Evolutionary conservation across 1,140 invertebrate genomes (phyloP), one percentile per base, ranked within the genome.

Genomic region (Lineus longissimus): DNA sequence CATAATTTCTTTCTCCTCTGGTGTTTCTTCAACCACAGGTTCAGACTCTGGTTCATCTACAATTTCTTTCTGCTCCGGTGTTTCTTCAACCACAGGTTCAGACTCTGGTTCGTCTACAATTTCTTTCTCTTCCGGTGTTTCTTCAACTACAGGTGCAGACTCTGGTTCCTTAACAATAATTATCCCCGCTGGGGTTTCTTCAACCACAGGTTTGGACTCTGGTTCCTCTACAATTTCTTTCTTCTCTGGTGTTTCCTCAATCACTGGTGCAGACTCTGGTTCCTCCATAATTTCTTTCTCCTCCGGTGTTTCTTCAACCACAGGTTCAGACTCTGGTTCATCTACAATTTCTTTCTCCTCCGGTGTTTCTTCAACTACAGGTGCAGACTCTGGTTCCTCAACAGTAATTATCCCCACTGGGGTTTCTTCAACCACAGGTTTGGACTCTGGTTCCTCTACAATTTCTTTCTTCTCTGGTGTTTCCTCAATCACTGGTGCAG

Each of bases 401-500:
- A 51, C n/a, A n/a, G n/a, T n/a, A n/a, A n/a, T n/a, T n/a, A n/a
- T n/a, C n/a, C n/a, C n/a, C n/a, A n/a, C n/a, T n/a, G n/a, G n/a
- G n/a, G n/a, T n/a, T n/a, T n/a, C 30, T 47, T n/a, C 31, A 13
- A 69, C 33, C 15, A 36, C 60, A 9, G 56, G 43, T 22, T 64
- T 36, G 13, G 59, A 23, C 55, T 64, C 63, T 40, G 30, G 51
- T 63, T 73, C 68, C 36, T 73, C 66, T 41, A 70, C 61, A n/a
- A n/a, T n/a, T n/a, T n/a, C n/a, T n/a, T n/a, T n/a, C n/a, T n/a
- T n/a, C n/a, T n/a, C n/a, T n/a, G n/a, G n/a, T 15, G 59, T 67
- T 65, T 63, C 55, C 23, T 71, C 78, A 73, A 62, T 63, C 59
- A 41, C 19, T 23, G 45, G 41, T 33, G 61, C 40, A 22, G 33